Evolutionary conservation across 2,113 vertebrate species (phyloP).

Genomic region (Lepus europaeus): DNA sequence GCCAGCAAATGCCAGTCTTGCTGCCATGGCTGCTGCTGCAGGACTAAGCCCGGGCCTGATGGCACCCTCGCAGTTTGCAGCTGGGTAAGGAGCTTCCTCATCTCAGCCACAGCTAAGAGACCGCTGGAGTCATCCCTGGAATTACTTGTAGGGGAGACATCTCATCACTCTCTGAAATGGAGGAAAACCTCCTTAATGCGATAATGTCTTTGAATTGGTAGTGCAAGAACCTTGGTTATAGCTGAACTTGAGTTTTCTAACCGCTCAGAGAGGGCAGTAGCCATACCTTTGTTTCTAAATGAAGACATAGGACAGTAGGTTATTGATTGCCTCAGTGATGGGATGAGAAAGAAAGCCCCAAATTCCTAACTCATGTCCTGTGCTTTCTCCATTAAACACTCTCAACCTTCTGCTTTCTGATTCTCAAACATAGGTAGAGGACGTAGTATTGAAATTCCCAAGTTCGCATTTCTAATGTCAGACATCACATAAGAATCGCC

Average conservation of each 20-base stretch:
- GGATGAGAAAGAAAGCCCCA: neutral
- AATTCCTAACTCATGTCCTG: neutral
- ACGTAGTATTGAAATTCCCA: neutral
- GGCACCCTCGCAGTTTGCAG: conserved; percentile 96
- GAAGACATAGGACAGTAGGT: neutral
- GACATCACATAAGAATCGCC: neutral
- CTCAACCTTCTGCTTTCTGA: neutral
- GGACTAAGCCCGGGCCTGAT: conserved; percentile 97
- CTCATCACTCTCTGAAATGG: fast-evolving
- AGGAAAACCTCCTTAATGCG: neutral
- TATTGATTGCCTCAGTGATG: neutral
- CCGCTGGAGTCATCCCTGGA: neutral
- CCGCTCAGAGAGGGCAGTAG: neutral
- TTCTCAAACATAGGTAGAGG: neutral
- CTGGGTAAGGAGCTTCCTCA: conserved; percentile 91
- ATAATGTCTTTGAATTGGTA: neutral
- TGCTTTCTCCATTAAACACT: neutral
- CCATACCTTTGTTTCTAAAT: neutral
- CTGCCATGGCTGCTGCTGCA: conserved; percentile 98
- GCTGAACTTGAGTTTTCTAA: neutral
- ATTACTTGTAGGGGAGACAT: neutral
- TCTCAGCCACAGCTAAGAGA: neutral
- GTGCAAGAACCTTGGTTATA: neutral
- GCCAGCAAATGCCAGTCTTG: conserved; percentile 95
- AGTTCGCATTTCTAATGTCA: neutral